Percentiles rank a stretch among this genome's conserved stretches.
These are phyloP conservation scores for Apteryx owenii DNA, from an alignment of 2,113 vertebrate genomes.

Conservation along the genomic window DNA sequence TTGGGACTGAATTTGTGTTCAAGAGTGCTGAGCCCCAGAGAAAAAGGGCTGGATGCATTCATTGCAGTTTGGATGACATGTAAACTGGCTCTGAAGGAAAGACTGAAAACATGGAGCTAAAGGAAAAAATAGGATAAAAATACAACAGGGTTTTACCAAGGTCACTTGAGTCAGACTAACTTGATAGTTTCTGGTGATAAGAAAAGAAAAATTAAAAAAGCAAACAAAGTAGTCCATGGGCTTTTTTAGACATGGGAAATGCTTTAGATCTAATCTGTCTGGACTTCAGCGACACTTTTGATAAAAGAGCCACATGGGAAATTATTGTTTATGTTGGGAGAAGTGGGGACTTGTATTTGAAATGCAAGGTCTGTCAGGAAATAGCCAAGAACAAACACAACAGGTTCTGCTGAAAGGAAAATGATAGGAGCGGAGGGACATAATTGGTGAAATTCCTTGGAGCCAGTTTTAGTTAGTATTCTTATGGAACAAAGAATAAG, in stretches of 20 bases:
- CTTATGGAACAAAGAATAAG: conserved; percentile 25
- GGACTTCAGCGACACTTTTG: conserved; percentile 62
- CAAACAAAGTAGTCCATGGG: conserved; percentile 31
- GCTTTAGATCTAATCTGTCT: conserved; percentile 71
- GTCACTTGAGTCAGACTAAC: conserved; percentile 10
- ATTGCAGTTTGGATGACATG: not conserved
- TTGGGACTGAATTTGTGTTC: not conserved
- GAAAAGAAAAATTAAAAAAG: not conserved
- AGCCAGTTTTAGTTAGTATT: conserved; percentile 28
- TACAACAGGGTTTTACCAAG: conserved; percentile 24
- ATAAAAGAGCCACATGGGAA: conserved; percentile 62
- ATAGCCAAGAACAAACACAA: conserved; percentile 44
- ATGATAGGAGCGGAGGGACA: not conserved
- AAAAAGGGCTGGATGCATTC: not conserved
- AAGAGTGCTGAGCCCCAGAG: not conserved
- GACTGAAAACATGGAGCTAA: not conserved
- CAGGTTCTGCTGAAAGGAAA: conserved; percentile 63
- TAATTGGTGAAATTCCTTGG: conserved; percentile 38
- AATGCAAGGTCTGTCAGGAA: conserved; percentile 56
- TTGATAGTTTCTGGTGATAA: conserved; percentile 31
- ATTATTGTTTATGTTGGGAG: conserved; percentile 65
- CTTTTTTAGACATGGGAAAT: conserved; percentile 67
- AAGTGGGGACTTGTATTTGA: not conserved
- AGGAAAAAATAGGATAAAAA: conserved; percentile 19
- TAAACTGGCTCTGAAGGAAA: not conserved